These are phyloP conservation scores for Notolepis coatsorum DNA, from an alignment of 2,797 vertebrate genomes.

Conservation along the genomic window DNA sequence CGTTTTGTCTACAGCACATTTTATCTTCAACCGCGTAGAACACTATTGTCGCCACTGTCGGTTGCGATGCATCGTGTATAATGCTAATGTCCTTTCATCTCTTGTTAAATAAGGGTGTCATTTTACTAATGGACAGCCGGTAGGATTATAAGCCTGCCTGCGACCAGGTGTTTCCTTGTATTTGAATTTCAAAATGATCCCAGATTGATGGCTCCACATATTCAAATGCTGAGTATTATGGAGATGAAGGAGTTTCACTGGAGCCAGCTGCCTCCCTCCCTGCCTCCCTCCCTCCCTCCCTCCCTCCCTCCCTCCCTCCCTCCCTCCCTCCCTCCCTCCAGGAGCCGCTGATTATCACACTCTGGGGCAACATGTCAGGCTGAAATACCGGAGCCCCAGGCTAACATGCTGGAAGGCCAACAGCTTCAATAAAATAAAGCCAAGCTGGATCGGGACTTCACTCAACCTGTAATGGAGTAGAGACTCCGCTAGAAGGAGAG, in stretches of 20 bases:
- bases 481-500: neutral
- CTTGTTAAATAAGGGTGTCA: slow-evolving; percentile 38
- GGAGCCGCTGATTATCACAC: slow-evolving; percentile 52
- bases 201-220: slow-evolving; percentile 47
- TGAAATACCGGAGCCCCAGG: slow-evolving; percentile 49
- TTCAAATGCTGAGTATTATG: slow-evolving; percentile 61
- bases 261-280: slow-evolving; percentile 63
- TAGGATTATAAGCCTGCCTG: slow-evolving; percentile 55
- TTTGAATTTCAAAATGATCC: slow-evolving; percentile 60
- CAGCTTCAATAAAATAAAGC: slow-evolving; percentile 42
- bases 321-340: too few relatives aligned
- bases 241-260: slow-evolving; percentile 59
- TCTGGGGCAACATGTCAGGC: slow-evolving; percentile 47
- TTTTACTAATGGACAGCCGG: slow-evolving; percentile 68
- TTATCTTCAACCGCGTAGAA: too few relatives aligned
- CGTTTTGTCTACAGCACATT: too few relatives aligned
- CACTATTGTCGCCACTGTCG: too few relatives aligned
- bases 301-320: too few relatives aligned
- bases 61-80: too few relatives aligned
- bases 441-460: slow-evolving; percentile 58
- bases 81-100: slow-evolving; percentile 69
- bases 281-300: too few relatives aligned
- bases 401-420: slow-evolving; percentile 55
- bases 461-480: slow-evolving; percentile 39
- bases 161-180: slow-evolving; percentile 67